Evolutionary conservation across 2,113 vertebrate genomes (phyloP).

Genomic region (Corynorhinus townsendii): DNA sequence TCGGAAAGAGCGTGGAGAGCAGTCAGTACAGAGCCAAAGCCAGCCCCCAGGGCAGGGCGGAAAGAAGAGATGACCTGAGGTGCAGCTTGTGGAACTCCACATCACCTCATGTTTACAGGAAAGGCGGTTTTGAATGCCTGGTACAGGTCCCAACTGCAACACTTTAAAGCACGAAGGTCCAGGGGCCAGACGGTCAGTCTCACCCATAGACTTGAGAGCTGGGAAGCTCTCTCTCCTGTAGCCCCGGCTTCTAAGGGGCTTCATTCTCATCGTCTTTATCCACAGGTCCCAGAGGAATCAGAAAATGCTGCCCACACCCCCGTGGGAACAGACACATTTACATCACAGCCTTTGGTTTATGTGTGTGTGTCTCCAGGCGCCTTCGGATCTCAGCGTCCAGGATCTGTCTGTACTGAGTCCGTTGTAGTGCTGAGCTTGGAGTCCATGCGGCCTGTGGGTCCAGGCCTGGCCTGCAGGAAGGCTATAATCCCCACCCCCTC

Average conservation of each 20-base stretch:
- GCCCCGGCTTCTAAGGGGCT: not conserved
- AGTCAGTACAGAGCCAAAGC: not conserved
- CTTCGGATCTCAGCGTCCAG: not conserved
- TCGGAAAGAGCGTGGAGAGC: fast-evolving
- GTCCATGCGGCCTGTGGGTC: not conserved
- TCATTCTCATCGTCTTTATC: fast-evolving
- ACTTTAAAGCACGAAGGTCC: not conserved
- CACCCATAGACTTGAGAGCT: not conserved
- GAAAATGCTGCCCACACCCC: not conserved
- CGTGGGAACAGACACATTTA: not conserved
- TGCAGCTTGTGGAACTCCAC: not conserved
- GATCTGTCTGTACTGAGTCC: not conserved
- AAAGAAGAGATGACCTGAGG: not conserved
- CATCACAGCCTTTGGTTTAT: not conserved
- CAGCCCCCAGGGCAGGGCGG: not conserved
- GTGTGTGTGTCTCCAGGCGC: not conserved
- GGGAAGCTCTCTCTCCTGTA: not conserved
- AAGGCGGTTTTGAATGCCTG: not conserved
- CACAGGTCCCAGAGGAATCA: not conserved
- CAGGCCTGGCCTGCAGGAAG: not conserved
- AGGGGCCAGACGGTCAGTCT: fast-evolving
- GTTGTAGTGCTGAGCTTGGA: not conserved
- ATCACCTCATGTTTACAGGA: not conserved
- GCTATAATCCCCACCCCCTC: not conserved
- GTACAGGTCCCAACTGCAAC: not conserved